A percentile compares a stretch with the other conserved stretches of the same genome.
Conservation (phyloP, 2,797 vertebrate genomes). For the Bradypodion ventrale region DNA sequence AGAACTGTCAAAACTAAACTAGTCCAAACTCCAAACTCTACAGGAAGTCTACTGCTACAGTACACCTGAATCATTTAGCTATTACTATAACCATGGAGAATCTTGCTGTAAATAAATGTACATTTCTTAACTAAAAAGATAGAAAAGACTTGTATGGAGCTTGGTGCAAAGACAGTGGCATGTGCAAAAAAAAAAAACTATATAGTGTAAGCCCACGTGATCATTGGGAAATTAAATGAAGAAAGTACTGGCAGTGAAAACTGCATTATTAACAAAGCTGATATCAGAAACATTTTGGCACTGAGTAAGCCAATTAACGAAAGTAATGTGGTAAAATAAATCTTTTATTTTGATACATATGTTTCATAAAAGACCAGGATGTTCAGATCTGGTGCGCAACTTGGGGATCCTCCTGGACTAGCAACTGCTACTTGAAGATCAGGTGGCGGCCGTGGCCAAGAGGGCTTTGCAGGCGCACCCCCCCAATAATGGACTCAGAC, state of each 20-base stretch:
- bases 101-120: not conserved
- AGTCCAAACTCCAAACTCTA: no score
- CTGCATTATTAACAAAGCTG: not conserved
- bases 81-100: not conserved
- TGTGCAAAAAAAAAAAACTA: no score
- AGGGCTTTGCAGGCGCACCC: no score
- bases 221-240: not conserved
- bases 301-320: no score
- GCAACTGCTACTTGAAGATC: no score
- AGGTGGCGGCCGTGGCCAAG: no score
- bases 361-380: not conserved
- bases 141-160: not conserved
- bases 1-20: not conserved
- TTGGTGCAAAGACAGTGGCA: not conserved
- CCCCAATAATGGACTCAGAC: no score
- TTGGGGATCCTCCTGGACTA: no score
- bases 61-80: not conserved
- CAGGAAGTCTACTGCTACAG: not conserved
- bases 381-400: no score
- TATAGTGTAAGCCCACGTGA: not conserved
- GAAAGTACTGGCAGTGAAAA: not conserved
- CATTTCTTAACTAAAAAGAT: not conserved
- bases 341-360: not conserved
- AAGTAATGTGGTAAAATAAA: not conserved
- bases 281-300: not conserved